A percentile compares a stretch with the other conserved stretches of the same genome.
These are phyloP conservation scores for Neoarius graeffei DNA, from an alignment of 2,113 vertebrate species.

Conservation along the genomic window DNA sequence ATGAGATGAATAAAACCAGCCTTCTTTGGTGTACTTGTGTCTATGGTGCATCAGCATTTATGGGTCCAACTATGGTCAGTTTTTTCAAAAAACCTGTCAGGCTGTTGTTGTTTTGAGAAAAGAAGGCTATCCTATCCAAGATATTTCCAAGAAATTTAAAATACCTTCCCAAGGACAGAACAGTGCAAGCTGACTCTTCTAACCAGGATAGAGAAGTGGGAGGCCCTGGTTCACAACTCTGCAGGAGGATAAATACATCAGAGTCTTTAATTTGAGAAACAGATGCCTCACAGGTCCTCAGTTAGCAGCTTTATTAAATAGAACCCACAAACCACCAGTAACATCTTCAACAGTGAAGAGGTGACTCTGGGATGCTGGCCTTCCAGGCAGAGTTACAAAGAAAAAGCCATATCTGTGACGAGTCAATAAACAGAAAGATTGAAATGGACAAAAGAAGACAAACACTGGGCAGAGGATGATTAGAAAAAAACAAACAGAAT, in stretches of 20 bases:
- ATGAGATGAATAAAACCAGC: background rate
- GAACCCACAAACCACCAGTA: background rate
- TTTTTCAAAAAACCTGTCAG: background rate
- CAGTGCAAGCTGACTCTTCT: background rate
- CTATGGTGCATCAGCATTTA: background rate
- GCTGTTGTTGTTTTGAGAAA: background rate
- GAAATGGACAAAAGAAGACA: background rate
- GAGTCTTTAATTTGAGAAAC: background rate
- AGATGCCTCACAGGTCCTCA: background rate
- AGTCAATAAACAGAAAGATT: background rate
- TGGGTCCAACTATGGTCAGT: background rate
- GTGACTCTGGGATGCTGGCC: background rate
- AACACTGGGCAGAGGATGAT: background rate
- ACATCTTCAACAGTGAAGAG: background rate
- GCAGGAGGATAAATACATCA: background rate
- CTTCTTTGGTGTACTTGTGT: background rate
- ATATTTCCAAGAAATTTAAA: background rate
- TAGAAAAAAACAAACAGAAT: too few relatives aligned
- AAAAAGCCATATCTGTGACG: background rate
- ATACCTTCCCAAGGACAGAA: background rate
- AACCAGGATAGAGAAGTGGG: background rate
- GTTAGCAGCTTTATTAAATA: background rate
- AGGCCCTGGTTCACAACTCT: background rate
- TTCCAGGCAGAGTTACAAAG: background rate
- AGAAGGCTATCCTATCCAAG: background rate